These are phyloP conservation scores for Eulemur mongoz DNA, from an alignment of 2,797 vertebrate species.

Conservation along the genomic window DNA sequence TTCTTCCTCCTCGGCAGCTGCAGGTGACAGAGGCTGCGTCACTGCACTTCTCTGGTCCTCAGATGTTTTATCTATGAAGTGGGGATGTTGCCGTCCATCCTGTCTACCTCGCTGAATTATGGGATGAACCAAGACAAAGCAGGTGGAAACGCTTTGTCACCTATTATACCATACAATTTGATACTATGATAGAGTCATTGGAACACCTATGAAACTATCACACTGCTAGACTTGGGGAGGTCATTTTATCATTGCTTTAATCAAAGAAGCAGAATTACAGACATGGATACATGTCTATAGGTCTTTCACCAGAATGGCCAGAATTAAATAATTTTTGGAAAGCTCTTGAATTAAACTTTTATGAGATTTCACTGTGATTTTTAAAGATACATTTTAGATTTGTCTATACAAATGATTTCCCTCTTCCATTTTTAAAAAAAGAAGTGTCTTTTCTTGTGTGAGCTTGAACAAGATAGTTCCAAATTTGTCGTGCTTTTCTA, in stretches of 20 bases:
- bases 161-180: not conserved
- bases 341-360: not conserved
- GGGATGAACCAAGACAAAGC: not conserved
- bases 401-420: not conserved
- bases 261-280: not conserved
- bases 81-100: not conserved
- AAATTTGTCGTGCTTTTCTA: not conserved
- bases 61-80: not conserved
- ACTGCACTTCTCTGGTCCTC: not conserved
- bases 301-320: not conserved
- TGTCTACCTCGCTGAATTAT: not conserved
- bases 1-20: not conserved
- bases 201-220: not conserved
- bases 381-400: not conserved
- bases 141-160: not conserved
- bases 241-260: not conserved
- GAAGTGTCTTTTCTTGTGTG: not conserved
- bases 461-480: not conserved
- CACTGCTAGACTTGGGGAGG: not conserved
- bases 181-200: not conserved
- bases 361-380: not conserved
- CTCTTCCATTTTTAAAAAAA: not conserved
- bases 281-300: not conserved
- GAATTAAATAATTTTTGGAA: not conserved
- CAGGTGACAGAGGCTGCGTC: not conserved